Conservation (phyloP, 2,888 invertebrate species). For the Euclidia mi region DNA sequence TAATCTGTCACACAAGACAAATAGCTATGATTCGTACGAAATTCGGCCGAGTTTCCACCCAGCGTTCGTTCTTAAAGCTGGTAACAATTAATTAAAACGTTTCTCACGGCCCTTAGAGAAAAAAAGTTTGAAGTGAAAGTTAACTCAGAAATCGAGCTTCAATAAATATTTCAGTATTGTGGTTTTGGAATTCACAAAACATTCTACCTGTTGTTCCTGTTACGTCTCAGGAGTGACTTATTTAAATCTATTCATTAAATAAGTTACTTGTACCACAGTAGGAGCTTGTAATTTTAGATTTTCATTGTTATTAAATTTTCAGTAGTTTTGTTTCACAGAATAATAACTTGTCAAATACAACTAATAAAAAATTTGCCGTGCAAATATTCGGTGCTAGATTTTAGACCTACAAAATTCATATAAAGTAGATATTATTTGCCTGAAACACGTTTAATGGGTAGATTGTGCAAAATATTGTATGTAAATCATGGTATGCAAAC, state of each 20-base stretch:
- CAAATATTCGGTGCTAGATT: no score
- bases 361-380: no score
- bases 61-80: slow-evolving; percentile 20
- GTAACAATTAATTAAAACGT: slow-evolving; percentile 32
- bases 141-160: slow-evolving; percentile 45
- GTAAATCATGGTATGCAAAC: no score
- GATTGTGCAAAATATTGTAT: no score
- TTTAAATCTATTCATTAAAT: slow-evolving; percentile 11
- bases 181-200: slow-evolving; percentile 37
- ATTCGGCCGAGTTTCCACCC: slow-evolving; percentile 1
- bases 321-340: no score
- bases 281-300: neutral
- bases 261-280: neutral
- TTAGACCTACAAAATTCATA: no score
- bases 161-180: slow-evolving; percentile 48
- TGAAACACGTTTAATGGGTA: no score
- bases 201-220: slow-evolving; percentile 36
- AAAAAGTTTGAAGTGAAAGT: slow-evolving; percentile 42
- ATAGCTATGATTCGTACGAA: neutral
- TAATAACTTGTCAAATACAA: no score
- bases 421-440: no score
- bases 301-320: neutral
- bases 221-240: slow-evolving; percentile 24
- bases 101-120: slow-evolving; percentile 23
- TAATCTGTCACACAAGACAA: slow-evolving; percentile 3